Conservation (phyloP, 2,888 invertebrate species). For the Ochropleura leucogaster region DNA sequence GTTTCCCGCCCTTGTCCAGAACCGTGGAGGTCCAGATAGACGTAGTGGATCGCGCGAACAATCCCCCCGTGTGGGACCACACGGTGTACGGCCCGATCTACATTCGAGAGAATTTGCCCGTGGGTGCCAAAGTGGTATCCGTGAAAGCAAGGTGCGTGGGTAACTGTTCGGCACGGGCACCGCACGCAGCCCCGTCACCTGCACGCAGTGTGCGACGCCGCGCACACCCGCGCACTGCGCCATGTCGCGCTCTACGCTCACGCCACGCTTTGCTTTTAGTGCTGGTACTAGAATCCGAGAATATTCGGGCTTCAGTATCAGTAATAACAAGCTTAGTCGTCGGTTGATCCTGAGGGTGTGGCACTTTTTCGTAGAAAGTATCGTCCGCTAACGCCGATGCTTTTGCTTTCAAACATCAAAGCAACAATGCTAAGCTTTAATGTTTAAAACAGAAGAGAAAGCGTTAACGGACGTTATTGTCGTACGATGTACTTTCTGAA, state of each 20-base stretch:
- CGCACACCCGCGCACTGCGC: conserved; percentile 52
- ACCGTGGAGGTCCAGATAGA: conserved; percentile 99
- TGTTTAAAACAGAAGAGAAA: conserved; percentile 42
- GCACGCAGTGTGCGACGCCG: conserved; percentile 85
- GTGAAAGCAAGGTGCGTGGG: conserved; percentile 99
- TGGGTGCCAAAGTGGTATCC: conserved; percentile 99
- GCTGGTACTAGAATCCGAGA: conserved; percentile 16
- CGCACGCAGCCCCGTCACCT: conserved; percentile 91
- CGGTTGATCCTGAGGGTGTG: conserved; percentile 20
- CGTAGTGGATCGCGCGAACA: conserved; percentile 99
- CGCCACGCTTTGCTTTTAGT: conserved; percentile 25
- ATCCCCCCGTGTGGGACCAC: conserved; percentile 99
- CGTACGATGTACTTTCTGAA: conserved; percentile 30
- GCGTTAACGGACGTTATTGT: conserved; percentile 44
- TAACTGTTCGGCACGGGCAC: conserved; percentile 90
- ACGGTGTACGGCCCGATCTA: conserved; percentile 98
- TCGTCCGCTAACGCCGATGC: conserved; percentile 6
- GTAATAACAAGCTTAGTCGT: conserved; percentile 24
- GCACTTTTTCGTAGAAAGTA: conserved; percentile 16
- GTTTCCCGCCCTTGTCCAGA: conserved; percentile 98
- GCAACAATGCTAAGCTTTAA: conserved; percentile 7
- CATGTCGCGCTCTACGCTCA: conserved; percentile 34
- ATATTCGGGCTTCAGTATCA: conserved; percentile 25
- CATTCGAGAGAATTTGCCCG: conserved; percentile 99
- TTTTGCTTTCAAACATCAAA: conserved; percentile 43